Conservation (phyloP, 2,797 vertebrate species). For the Onychomys leucogaster region DNA sequence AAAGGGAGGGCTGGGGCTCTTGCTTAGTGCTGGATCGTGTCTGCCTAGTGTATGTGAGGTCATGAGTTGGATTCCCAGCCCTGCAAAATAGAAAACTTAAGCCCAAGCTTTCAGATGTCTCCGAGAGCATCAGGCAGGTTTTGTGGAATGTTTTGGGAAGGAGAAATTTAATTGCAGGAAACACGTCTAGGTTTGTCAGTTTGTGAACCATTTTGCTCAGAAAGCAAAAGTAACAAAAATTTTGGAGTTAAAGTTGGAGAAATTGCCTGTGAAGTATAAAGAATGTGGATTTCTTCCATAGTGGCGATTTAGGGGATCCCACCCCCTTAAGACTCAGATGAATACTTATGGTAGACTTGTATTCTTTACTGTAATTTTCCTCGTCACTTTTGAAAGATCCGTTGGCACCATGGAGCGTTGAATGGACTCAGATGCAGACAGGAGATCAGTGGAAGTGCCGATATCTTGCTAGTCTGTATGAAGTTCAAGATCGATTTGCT, state of each 20-base stretch:
- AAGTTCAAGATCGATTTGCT: not conserved
- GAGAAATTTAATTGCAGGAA: not conserved
- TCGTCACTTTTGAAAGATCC: constrained; percentile 6
- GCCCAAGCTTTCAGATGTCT: not conserved
- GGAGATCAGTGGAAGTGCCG: not conserved
- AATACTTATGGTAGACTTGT: not conserved
- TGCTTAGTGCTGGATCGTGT: not conserved
- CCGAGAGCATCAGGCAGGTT: not conserved
- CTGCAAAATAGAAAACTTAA: not conserved
- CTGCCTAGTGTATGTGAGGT: not conserved
- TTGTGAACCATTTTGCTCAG: not conserved
- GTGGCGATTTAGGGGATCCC: not conserved
- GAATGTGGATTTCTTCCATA: not conserved
- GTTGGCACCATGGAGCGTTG: not conserved
- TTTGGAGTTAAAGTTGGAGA: constrained; percentile 43
- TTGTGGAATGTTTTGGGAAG: constrained; percentile 6
- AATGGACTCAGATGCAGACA: constrained; percentile 7
- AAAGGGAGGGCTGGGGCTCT: not conserved
- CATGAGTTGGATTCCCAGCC: not conserved
- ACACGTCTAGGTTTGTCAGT: not conserved
- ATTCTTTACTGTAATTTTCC: not conserved
- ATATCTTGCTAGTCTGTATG: not conserved
- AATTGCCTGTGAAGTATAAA: constrained; percentile 15
- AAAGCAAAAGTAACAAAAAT: constrained; percentile 2
- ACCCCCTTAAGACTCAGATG: not conserved